Base-by-base conservation (phyloP, 37 sponge, comb jelly and placozoan species). In the Aphrocallistes beatrix region DNA sequence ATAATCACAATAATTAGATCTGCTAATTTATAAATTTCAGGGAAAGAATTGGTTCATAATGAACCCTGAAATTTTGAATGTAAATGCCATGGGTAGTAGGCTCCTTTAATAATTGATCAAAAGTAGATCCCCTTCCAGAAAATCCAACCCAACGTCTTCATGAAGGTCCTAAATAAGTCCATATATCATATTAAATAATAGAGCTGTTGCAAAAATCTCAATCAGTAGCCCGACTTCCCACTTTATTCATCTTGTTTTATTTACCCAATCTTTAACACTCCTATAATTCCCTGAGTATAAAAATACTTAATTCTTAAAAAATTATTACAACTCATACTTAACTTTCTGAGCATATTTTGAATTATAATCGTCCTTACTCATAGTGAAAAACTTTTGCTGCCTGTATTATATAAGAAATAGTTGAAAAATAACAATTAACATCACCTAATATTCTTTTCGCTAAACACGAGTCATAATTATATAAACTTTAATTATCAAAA, bases 161-260 rank as follows among this genome's bases (percentile, higher is more conserved):
- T n/a, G n/a, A n/a, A n/a, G n/a, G n/a, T n/a, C n/a, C n/a, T n/a
- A n/a, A n/a, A n/a, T n/a, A n/a, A n/a, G n/a, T n/a, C n/a, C n/a
- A n/a, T n/a, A n/a, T n/a, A n/a, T n/a, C n/a, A n/a, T n/a, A n/a
- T 60, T 60, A 60, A 60, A 60, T 60, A 60, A 60, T 30, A 60
- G n/a, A 21, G 8, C 25, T 25, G 75, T 60, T 60, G 75, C 75
- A 60, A 60, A 60, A 6, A 19, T 1, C 21, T 60, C 75, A 13
- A 28, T 60, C 75, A 19, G 75, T 60, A 60, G 75, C 75, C 75
- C 75, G n/a, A 25, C n/a, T 60, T 30, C 75, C 75, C 10, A 3
- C 21, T 30, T 60, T 60, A 3, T 30, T 60, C 75, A 28, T 60
- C 21, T 30, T 28, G 34, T 60, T 60, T 60, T 60, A 13, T 60